A percentile compares a stretch with the other conserved stretches of the same genome.
Conservation (phyloP, 2,888 invertebrate species). For the Agriopis aurantiaria region DNA sequence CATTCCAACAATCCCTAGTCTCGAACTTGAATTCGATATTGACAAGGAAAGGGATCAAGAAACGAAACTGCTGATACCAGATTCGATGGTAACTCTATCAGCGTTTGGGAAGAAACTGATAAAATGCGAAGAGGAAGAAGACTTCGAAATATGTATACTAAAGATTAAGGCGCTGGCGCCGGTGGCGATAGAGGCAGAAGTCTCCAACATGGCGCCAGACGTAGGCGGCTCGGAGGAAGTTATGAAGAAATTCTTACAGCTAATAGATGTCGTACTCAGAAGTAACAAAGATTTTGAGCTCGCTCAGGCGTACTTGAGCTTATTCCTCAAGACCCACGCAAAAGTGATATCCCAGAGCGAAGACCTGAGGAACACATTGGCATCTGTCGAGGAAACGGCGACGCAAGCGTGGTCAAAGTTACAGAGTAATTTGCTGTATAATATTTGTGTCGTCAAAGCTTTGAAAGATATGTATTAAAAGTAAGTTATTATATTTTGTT, state of each 20-base stretch:
- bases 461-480: slow-evolving; percentile 87
- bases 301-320: slow-evolving; percentile 94
- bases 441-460: slow-evolving; percentile 91
- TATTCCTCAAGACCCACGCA: slow-evolving; percentile 94
- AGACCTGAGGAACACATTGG: slow-evolving; percentile 84
- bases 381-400: slow-evolving; percentile 86
- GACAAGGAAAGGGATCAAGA: slow-evolving; percentile 73
- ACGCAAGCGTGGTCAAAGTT: slow-evolving; percentile 88
- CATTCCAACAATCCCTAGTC: slow-evolving; percentile 94
- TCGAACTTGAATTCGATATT: slow-evolving; percentile 93
- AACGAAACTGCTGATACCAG: slow-evolving; percentile 85
- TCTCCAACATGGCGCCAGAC: slow-evolving; percentile 92
- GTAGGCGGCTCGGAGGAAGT: slow-evolving; percentile 90
- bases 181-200: slow-evolving; percentile 94
- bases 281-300: slow-evolving; percentile 95
- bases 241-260: slow-evolving; percentile 92
- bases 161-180: slow-evolving; percentile 91
- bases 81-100: slow-evolving; percentile 88
- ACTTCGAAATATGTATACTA: slow-evolving; percentile 87
- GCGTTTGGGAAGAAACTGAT: slow-evolving; percentile 89
- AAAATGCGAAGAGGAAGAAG: slow-evolving; percentile 74
- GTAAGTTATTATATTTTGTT: slow-evolving; percentile 31
- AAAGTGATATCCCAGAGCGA: slow-evolving; percentile 85
- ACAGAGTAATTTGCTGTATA: slow-evolving; percentile 90
- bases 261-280: slow-evolving; percentile 90